phyloP scores from a whole-genome alignment of 2,113 vertebrate genomes.

The Centropus unirufus region DNA sequence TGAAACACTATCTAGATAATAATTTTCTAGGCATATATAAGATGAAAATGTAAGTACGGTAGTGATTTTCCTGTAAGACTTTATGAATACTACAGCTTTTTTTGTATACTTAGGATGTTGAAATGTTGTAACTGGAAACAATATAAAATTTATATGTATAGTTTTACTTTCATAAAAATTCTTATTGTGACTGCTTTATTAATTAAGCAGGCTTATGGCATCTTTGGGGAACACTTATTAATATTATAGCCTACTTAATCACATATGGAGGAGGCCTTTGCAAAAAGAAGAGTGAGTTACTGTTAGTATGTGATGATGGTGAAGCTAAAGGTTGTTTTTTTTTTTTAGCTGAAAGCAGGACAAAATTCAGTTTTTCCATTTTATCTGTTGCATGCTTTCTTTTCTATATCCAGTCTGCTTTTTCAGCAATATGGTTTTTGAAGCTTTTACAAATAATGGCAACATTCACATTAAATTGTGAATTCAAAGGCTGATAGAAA shows the following conservation, averaged over 20 bases:
- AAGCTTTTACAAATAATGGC: conserved; percentile 55
- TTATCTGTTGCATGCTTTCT: background rate
- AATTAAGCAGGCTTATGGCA: background rate
- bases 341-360: background rate
- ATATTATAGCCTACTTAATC: background rate
- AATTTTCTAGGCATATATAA: background rate
- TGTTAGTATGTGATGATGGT: background rate
- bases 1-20: background rate
- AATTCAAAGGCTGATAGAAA: conserved; percentile 63
- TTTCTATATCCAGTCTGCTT: background rate
- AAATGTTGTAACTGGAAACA: background rate
- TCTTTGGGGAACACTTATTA: background rate
- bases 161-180: background rate
- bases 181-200: background rate
- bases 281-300: background rate
- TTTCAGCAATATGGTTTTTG: conserved; percentile 17
- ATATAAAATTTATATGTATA: background rate
- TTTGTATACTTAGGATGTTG: background rate
- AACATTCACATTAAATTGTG: conserved; percentile 2
- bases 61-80: background rate
- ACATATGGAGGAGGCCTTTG: background rate
- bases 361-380: background rate
- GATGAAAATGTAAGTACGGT: background rate
- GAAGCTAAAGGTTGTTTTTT: background rate
- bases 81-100: background rate